phyloP scores from a whole-genome alignment of 2,797 vertebrate species.

The Danio aesculapii region DNA sequence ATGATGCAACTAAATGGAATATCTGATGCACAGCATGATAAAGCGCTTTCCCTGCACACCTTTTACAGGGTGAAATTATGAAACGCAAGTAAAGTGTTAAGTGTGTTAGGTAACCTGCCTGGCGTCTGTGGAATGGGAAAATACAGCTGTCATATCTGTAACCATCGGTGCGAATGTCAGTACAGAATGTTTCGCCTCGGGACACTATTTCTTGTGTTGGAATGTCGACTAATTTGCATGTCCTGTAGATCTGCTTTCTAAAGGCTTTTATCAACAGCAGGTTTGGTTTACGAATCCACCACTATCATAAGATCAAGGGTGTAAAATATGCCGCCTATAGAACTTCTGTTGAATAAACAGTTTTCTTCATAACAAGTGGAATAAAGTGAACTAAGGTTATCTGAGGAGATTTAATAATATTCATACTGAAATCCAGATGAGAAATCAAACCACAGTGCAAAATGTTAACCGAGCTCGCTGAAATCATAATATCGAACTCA shows the following conservation, averaged over 20 bases:
- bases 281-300: background rate
- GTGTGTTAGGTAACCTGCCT: background rate
- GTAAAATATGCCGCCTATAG: background rate
- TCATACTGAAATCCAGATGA: background rate
- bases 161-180: background rate
- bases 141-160: background rate
- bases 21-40: background rate
- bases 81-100: background rate
- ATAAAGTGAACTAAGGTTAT: no score
- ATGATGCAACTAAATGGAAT: background rate
- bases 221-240: constrained; percentile 4
- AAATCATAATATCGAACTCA: background rate
- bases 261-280: background rate
- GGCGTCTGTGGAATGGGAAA: constrained; percentile 7
- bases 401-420: background rate
- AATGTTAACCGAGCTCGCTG: background rate
- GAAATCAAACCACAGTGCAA: background rate
- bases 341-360: background rate
- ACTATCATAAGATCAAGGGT: background rate
- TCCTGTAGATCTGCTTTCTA: background rate
- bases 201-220: background rate
- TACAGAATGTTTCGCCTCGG: constrained; percentile 7
- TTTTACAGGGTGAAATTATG: background rate
- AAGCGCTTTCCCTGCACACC: background rate
- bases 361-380: background rate